These are phyloP conservation scores for Haliclona indistincta DNA, from an alignment of 37 sponge, comb jelly and placozoan species.

Conservation along the genomic window DNA sequence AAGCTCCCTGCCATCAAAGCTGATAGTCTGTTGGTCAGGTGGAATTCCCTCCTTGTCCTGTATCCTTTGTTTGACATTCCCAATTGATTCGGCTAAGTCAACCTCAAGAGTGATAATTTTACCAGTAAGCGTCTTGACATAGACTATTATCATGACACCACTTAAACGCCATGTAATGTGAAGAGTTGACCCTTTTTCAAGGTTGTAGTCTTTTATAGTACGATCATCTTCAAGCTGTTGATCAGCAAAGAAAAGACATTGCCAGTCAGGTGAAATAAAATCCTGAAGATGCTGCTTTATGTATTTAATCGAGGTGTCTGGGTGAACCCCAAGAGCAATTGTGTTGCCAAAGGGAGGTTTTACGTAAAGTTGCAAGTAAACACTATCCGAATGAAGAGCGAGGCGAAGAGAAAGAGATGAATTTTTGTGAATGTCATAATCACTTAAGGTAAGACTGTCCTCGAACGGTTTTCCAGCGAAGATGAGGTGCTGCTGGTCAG, in stretches of 20 bases:
- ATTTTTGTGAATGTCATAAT: no score
- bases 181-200: slow-evolving; percentile 38
- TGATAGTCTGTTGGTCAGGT: slow-evolving; percentile 36
- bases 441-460: no score
- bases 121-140: slow-evolving; percentile 31
- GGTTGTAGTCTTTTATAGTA: background rate
- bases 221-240: no score
- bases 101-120: no score
- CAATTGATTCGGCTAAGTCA: no score
- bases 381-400: slow-evolving; percentile 1
- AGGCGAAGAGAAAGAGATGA: no score
- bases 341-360: slow-evolving; percentile 1
- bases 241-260: no score
- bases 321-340: slow-evolving; percentile 1
- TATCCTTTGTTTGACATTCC: no score
- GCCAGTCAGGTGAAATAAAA: no score
- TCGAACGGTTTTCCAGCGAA: no score
- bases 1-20: slow-evolving; percentile 38
- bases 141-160: slow-evolving; percentile 33
- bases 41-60: no score
- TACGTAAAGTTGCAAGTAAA: slow-evolving; percentile 12
- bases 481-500: no score
- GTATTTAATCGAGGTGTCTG: slow-evolving; percentile 8
- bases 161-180: slow-evolving; percentile 16
- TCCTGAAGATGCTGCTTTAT: background rate